Base-by-base conservation (phyloP, 2,888 invertebrate genomes). In the Tortricodes alternella region DNA sequence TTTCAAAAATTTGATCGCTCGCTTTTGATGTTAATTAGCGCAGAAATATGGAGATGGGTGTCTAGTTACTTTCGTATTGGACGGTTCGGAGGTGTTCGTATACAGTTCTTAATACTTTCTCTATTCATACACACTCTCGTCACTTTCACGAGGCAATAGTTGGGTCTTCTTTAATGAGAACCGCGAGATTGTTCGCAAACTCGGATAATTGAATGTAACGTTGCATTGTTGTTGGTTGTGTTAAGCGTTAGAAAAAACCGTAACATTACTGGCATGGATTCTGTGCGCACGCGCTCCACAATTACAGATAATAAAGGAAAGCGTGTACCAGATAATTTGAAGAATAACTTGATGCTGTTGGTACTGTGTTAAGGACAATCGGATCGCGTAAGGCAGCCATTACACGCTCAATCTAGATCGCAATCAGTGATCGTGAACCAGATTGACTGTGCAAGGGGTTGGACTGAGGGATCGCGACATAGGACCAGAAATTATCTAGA, bases 71-170 rank as follows among this genome's bases (percentile, higher is more conserved):
- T 83, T 83, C 84, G 68, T 77, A 75, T 72, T 73, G 74, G 74
- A 74, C 68, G 64, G 72, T 73, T 67, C 69, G 62, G 70, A 73
- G 71, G 37, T 56, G 67, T 71, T 73, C 74, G 68, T 70, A 73
- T 67, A 63, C 59, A 62, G 66, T 62, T 70, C 49, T 57, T 67
- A 67, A 74, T 81, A 86, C 89, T 89, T 89, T 89, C 89, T 87
- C 88, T 82, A 83, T 84, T 86, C 85, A 85, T 79, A 73, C 64
- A 73, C 76, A 76, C 72, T 74, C 78, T 73, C 74, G 70, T 79
- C 79, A 86, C 88, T 89, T 89, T 88, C 84, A 69, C 82, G 74
- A 68, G 63, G 64, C 70, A 70, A 68, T 19, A 59, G 50, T 49
- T 68, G 63, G 65, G 67, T 71, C 70, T 77, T 74, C 70, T 71